Evolutionary conservation across 1,140 invertebrate species (phyloP).

Genomic region (Penaeus indicus): DNA sequence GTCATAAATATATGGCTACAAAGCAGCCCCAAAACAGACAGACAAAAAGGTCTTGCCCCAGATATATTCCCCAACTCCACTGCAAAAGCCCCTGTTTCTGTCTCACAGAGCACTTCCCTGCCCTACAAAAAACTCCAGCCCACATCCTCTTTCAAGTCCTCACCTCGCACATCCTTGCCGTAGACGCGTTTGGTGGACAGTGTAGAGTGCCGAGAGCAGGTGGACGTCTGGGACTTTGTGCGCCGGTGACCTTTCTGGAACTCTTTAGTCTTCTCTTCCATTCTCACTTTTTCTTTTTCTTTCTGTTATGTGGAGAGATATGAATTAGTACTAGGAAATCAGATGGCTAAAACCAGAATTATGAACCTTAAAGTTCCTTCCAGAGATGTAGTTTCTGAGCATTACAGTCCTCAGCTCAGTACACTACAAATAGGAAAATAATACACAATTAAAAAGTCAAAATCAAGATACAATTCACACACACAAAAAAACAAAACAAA

Average conservation of each 20-base stretch:
- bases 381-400: too few relatives aligned
- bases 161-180: constrained; percentile 65
- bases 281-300: constrained; percentile 85
- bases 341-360: not conserved
- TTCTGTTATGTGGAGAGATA: constrained; percentile 74
- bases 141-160: not conserved
- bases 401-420: not conserved
- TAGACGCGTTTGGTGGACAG: constrained; percentile 64
- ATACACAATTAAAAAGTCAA: not conserved
- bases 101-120: too few relatives aligned
- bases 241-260: constrained; percentile 64
- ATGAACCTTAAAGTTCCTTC: too few relatives aligned
- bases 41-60: too few relatives aligned
- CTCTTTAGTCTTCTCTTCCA: constrained; percentile 78
- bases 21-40: too few relatives aligned
- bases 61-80: too few relatives aligned
- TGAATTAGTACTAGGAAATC: not conserved
- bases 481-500: not conserved
- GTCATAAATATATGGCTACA: too few relatives aligned
- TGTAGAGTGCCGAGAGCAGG: constrained; percentile 63
- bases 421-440: not conserved
- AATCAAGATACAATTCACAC: not conserved
- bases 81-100: too few relatives aligned
- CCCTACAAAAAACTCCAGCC: too few relatives aligned
- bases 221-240: constrained; percentile 65